Percentiles rank a stretch among this genome's conserved stretches.
Evolutionary conservation across 2,113 vertebrate genomes (phyloP).

Genomic region (Oryzias woworae): DNA sequence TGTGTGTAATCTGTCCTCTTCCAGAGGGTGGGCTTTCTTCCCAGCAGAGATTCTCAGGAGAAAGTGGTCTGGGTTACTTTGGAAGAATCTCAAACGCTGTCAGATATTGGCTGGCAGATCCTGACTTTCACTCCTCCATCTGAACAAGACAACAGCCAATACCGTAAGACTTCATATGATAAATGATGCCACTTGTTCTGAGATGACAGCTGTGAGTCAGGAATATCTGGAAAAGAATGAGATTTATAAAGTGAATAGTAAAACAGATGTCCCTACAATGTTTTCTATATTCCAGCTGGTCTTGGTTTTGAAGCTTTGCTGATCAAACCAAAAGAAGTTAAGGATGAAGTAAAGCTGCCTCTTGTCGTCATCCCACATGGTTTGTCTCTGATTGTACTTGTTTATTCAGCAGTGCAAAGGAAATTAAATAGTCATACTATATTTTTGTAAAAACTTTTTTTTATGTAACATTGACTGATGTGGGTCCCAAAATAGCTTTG

Average conservation of each 20-base stretch:
- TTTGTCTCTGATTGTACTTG: conserved; percentile 57
- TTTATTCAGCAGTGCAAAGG: background rate
- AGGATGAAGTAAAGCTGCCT: conserved; percentile 78
- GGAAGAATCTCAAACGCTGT: conserved; percentile 78
- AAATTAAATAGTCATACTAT: background rate
- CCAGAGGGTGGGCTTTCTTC: conserved; percentile 89
- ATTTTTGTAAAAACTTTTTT: background rate
- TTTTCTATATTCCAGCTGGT: conserved; percentile 73
- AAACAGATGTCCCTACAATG: background rate
- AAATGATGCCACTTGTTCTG: background rate
- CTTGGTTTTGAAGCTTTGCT: conserved; percentile 91
- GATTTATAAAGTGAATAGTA: background rate
- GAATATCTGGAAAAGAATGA: background rate
- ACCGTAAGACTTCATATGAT: conserved; percentile 75
- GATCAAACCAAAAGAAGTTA: conserved; percentile 79
- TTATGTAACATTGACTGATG: background rate
- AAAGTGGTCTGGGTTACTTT: conserved; percentile 85
- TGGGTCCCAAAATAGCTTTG: background rate
- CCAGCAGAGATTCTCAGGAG: conserved; percentile 76
- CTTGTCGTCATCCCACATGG: conserved; percentile 90
- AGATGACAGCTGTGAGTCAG: background rate
- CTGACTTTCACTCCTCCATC: conserved; percentile 82
- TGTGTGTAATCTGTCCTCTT: background rate
- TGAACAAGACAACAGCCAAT: conserved; percentile 86
- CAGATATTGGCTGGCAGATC: conserved; percentile 85